Evolutionary conservation across 1,140 invertebrate genomes (phyloP), one percentile per base, ranked within the genome.

Genomic region (Geopemphigus sp.): DNA sequence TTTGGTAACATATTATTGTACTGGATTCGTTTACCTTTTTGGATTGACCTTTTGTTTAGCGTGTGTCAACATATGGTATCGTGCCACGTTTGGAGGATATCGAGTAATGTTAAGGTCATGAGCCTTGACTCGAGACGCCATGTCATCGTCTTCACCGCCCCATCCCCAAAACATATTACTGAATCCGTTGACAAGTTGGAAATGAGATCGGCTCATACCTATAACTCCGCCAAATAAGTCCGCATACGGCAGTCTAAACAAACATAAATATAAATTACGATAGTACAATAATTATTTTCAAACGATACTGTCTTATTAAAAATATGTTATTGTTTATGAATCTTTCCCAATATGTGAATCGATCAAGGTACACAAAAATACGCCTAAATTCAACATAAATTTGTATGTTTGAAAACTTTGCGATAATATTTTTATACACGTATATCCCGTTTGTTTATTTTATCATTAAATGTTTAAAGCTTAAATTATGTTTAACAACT

Each of bases 71-170:
- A 97, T 97, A 72, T 91, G 94, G 85, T 97, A 98, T 12, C 94
- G 88, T 12, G 95, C 95, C 80, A 96, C 91, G 76, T 91, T 92
- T 66, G 92, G 89, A 15, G 94, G 93, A 86, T 96, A 96, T 81
- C 95, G 88, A 47, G 92, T 92, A 85, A 96, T 93, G 85, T 94
- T 92, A 63, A 94, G 89, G 59, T 91, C 90, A 82, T 91, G 89
- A 83, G 91, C 90, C 82, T 91, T 90, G 82, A 96, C 90, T 83
- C 93, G 89, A 85, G 93, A 93, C 53, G 91, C 91, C 93, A 96
- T 94, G 84, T 97, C 95, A 84, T 96, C 95, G 85, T 97, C 95
- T 86, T 97, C 95, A 26, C 92, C 94, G 47, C 95, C 95, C 94
- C 94, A 96, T 14, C 94, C 95, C 92, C 94, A 96, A 85, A 93